These are phyloP conservation scores for Halisarca cf. caerulea DNA, from an alignment of 37 sponge, comb jelly and placozoan species.

Conservation along the genomic window DNA sequence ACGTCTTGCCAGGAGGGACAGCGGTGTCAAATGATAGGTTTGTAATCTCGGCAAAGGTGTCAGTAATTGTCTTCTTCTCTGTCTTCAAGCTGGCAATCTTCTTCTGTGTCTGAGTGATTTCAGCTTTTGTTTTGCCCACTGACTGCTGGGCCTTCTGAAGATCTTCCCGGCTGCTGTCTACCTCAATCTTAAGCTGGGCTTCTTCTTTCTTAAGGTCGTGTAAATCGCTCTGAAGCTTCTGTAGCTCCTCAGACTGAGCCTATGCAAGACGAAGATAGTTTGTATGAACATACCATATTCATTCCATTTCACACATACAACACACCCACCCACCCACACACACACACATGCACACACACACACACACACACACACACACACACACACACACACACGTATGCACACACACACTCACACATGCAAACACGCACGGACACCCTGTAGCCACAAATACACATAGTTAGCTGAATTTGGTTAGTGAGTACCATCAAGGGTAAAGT, in stretches of 20 bases:
- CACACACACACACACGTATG: conserved; percentile 7
- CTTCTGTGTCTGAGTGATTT: conserved; percentile 59
- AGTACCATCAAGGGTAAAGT: too few relatives aligned
- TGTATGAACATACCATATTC: not conserved
- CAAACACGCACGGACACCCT: not conserved
- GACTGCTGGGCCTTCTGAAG: conserved; percentile 51
- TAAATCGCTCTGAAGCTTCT: conserved; percentile 46
- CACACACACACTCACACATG: not conserved
- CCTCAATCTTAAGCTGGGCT: conserved; percentile 54
- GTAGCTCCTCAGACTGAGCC: conserved; percentile 53
- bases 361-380: not conserved
- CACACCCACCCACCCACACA: not conserved
- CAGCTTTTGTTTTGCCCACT: conserved; percentile 32
- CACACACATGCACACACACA: conserved; percentile 8
- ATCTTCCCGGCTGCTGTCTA: conserved; percentile 46
- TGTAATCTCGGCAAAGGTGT: conserved; percentile 33
- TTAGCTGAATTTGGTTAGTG: too few relatives aligned
- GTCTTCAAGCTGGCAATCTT: conserved; percentile 46
- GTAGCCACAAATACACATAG: too few relatives aligned
- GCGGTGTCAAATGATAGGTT: not conserved
- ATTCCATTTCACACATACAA: not conserved
- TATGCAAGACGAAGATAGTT: not conserved
- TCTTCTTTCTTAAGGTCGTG: conserved; percentile 59
- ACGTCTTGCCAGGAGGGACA: not conserved
- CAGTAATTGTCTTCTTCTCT: conserved; percentile 37